A percentile compares a stretch with the other conserved stretches of the same genome.
Conservation (phyloP, 2,888 invertebrate genomes). For the Cephonodes hylas region DNA sequence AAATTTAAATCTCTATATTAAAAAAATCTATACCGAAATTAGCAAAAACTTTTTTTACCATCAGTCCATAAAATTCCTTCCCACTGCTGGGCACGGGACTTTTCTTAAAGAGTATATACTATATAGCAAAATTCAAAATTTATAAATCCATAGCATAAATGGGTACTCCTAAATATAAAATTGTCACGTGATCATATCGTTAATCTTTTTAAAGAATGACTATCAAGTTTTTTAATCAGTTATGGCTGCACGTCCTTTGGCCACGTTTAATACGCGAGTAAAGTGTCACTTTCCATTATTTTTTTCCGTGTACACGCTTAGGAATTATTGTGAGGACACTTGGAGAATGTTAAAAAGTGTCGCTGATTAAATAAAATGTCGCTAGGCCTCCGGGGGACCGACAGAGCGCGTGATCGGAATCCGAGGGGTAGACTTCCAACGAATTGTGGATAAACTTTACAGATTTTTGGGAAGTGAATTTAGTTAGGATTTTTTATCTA, state of each 20-base stretch:
- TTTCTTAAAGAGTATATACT: no score
- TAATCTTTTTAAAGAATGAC: background rate
- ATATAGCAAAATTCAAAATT: no score
- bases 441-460: conserved; percentile 8
- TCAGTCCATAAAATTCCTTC: no score
- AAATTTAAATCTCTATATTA: no score
- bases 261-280: conserved; percentile 6
- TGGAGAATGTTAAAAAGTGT: conserved; percentile 74
- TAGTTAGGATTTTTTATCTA: conserved; percentile 31
- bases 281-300: conserved; percentile 19
- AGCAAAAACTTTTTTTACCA: no score
- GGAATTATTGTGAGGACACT: conserved; percentile 52
- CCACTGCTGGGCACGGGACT: no score
- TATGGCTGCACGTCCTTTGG: background rate
- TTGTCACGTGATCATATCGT: background rate
- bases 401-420: conserved; percentile 66
- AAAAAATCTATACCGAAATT: no score
- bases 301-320: conserved; percentile 26
- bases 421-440: conserved; percentile 22
- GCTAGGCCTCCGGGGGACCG: conserved; percentile 46
- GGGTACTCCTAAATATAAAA: no score
- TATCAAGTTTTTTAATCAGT: conserved; percentile 4
- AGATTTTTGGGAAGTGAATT: conserved; percentile 20
- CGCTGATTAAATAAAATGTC: conserved; percentile 79
- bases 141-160: no score